phyloP scores from a whole-genome alignment of 2,113 vertebrate genomes.

The Carassius carassius region DNA sequence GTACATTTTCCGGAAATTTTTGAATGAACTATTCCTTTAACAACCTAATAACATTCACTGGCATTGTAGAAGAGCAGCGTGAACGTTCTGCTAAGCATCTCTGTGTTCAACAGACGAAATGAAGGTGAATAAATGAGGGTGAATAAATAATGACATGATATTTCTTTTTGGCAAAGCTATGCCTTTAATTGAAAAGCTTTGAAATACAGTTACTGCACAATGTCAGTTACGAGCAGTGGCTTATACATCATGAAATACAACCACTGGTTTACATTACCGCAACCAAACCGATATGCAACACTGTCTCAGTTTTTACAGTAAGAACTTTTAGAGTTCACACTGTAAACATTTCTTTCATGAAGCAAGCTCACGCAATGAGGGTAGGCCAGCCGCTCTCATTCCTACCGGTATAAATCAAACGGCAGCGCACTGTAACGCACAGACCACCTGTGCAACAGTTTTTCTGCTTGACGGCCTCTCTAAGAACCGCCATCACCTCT shows the following conservation, averaged over 20 bases:
- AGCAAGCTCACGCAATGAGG: slow-evolving; percentile 51
- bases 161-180: background rate
- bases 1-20: no score
- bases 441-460: slow-evolving; percentile 74
- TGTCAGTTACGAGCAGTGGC: background rate
- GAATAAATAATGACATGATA: background rate
- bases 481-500: slow-evolving; percentile 70
- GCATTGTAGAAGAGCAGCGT: no score
- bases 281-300: slow-evolving; percentile 19
- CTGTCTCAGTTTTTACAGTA: slow-evolving; percentile 37
- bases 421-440: slow-evolving; percentile 65
- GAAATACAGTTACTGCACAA: background rate
- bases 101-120: background rate
- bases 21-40: no score
- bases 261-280: background rate
- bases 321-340: slow-evolving; percentile 28
- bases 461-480: slow-evolving; percentile 69
- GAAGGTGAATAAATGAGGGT: background rate
- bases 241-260: background rate
- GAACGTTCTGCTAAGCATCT: background rate
- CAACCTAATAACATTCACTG: no score
- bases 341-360: slow-evolving; percentile 48
- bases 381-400: slow-evolving; percentile 59
- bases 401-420: slow-evolving; percentile 53
- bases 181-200: background rate